Conservation (phyloP, 2,797 vertebrate genomes). For the Zalophus californianus region DNA sequence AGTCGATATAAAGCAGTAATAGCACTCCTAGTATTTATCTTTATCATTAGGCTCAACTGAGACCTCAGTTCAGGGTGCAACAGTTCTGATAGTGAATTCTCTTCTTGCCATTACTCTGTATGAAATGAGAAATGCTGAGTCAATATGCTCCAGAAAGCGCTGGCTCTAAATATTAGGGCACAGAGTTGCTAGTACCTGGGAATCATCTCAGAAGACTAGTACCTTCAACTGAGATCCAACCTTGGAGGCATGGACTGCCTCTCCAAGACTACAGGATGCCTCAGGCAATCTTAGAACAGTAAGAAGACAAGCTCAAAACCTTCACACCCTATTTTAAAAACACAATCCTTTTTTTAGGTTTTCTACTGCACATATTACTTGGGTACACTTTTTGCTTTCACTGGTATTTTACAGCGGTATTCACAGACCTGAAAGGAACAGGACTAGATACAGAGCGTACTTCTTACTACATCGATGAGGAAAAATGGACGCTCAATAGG, state of each 20-base stretch:
- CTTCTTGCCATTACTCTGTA: not conserved
- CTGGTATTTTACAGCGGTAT: not conserved
- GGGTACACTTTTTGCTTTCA: not conserved
- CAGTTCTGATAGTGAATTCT: not conserved
- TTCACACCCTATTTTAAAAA: not conserved
- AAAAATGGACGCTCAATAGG: not conserved
- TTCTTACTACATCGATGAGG: not conserved
- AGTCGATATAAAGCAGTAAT: not conserved
- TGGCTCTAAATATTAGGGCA: not conserved
- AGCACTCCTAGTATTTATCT: not conserved
- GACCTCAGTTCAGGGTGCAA: not conserved
- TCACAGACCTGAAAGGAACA: not conserved
- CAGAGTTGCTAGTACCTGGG: not conserved
- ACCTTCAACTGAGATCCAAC: not conserved
- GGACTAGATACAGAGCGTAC: not conserved
- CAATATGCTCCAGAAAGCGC: not conserved
- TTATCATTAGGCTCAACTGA: not conserved
- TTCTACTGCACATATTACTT: not conserved
- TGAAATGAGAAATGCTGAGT: not conserved
- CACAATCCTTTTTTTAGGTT: not conserved
- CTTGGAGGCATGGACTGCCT: not conserved
- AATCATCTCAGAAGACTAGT: not conserved
- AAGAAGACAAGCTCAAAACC: not conserved
- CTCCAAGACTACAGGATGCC: too few relatives aligned
- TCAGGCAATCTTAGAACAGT: not conserved